phyloP scores from a whole-genome alignment of 92 coral and sea anemone species.

The Chrysogorgia sp. region DNA sequence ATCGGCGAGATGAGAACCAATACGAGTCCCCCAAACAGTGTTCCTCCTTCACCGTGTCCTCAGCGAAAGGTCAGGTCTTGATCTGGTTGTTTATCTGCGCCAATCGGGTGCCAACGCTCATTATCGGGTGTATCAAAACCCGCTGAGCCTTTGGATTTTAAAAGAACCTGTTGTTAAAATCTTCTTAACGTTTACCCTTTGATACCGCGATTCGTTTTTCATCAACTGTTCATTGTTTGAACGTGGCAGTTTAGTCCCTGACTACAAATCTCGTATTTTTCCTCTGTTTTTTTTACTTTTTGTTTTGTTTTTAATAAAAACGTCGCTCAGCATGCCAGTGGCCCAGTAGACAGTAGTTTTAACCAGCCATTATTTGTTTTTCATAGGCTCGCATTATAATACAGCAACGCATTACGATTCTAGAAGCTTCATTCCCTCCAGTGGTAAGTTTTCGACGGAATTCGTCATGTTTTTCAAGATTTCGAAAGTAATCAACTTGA shows the following conservation, averaged over 20 bases:
- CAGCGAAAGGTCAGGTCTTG: conserved; percentile 39
- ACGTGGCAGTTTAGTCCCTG: background rate
- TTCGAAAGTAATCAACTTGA: too few relatives aligned
- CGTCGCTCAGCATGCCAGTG: too few relatives aligned
- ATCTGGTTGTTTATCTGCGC: conserved; percentile 45
- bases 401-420: conserved; percentile 35
- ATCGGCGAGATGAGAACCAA: too few relatives aligned
- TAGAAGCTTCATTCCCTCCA: conserved; percentile 20
- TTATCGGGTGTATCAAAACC: conserved; percentile 28
- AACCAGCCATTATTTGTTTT: too few relatives aligned
- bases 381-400: conserved; percentile 22
- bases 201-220: conserved; percentile 32
- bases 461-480: too few relatives aligned
- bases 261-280: background rate
- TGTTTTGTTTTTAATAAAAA: too few relatives aligned
- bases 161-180: conserved; percentile 33
- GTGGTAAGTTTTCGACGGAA: conserved; percentile 19
- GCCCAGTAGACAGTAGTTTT: too few relatives aligned
- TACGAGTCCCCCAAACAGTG: background rate
- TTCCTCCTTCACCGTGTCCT: conserved; percentile 12
- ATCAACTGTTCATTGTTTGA: conserved; percentile 21
- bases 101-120: conserved; percentile 38
- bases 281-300: background rate
- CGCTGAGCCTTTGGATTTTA: conserved; percentile 36
- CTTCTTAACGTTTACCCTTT: conserved; percentile 25